Evolutionary conservation across 1,140 invertebrate species (phyloP), one percentile per base, ranked within the genome.

Genomic region (Anastrepha obliqua): DNA sequence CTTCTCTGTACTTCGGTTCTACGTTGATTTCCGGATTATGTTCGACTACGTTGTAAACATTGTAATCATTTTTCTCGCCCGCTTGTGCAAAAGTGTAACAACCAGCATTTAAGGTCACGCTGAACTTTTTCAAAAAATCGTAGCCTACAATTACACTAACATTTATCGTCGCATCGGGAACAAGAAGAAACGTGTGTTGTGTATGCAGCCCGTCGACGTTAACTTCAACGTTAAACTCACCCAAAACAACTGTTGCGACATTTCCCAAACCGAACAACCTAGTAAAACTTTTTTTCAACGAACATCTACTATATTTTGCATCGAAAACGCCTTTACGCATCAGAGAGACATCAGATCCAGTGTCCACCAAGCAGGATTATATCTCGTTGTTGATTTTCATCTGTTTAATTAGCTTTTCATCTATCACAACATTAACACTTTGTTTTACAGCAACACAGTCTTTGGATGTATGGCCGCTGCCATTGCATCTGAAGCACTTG

Each of bases 401-500:
- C 8, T 5, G 5, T 9, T 78, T 78, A 17, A 9, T 78, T 8
- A 3, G 74, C 17, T 44, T 78, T 9, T 78, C 74, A 42, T 44
- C 7, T 6, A 9, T 47, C 4, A 78, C 17, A 17, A 78, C 6
- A 44, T 78, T 78, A 17, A 78, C 74, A 47, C 8, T 42, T 39
- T 20, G 42, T 8, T 47, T 39, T 78, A 42, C 5, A 42, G 17
- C 17, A 29, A 29, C 7, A 42, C 74, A 78, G n/a, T 78, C n/a
- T 42, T 78, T 78, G 5, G 74, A 15, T 17, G 39, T 78, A 78
- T 78, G 74, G 8, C 29, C 74, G 17, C 17, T 42, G 44, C 74
- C 74, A 42, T 47, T 78, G 44, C 78, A 85, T 20, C 51, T 85
- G n/a, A 85, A 85, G 20, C 78, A 85, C 20, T 85, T 85, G 6